Conservation (phyloP, 2,113 vertebrate genomes). For the Suncus etruscus region DNA sequence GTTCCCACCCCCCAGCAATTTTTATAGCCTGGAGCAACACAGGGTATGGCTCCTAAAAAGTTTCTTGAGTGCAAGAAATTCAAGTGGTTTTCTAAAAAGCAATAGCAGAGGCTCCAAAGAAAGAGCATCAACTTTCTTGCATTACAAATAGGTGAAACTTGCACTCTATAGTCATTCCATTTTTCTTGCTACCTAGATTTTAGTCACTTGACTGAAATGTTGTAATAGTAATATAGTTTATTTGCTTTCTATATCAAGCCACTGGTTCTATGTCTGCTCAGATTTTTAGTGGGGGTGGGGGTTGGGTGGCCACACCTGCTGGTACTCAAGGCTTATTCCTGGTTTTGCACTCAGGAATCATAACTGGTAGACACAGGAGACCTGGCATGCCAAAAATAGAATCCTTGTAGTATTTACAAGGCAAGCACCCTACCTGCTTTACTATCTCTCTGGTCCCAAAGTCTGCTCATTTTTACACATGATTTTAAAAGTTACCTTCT, state of each 20-base stretch:
- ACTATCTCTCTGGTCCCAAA: neutral
- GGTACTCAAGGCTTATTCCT: no score
- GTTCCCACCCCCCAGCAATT: no score
- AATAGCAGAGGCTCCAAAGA: conserved; percentile 38
- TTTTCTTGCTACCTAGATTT: neutral
- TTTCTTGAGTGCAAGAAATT: neutral
- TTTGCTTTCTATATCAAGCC: conserved; percentile 21
- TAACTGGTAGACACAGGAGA: no score
- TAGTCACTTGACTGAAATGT: neutral
- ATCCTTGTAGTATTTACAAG: no score
- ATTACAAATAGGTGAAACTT: neutral
- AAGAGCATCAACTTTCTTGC: neutral
- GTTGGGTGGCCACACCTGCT: no score
- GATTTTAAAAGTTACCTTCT: neutral
- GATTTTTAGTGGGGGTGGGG: no score
- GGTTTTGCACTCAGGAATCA: no score
- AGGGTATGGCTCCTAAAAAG: no score
- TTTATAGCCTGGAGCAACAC: no score
- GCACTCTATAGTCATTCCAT: neutral
- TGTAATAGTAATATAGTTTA: neutral
- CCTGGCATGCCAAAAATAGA: no score
- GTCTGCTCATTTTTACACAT: neutral
- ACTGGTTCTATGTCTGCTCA: neutral
- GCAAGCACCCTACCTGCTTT: no score
- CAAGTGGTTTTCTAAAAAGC: neutral